Conservation (phyloP, 1,140 invertebrate genomes). For the Cydia strobilella region DNA sequence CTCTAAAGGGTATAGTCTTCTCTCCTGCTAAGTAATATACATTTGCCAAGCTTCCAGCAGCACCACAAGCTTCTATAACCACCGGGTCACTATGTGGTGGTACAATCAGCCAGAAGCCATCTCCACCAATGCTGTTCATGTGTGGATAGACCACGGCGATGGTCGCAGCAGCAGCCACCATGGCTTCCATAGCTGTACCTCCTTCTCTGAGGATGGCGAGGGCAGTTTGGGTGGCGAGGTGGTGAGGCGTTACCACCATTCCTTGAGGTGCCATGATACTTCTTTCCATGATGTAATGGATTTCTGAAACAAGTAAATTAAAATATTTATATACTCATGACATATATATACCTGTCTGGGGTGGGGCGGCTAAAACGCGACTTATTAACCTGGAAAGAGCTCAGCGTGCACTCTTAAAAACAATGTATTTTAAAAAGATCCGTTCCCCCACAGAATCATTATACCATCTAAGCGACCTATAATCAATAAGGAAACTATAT, state of each 20-base stretch:
- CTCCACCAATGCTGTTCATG: conserved; percentile 70
- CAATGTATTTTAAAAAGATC: no score
- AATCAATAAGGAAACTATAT: no score
- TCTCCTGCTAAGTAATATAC: conserved; percentile 51
- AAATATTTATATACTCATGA: no score
- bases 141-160: conserved; percentile 69
- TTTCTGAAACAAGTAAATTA: conserved; percentile 19
- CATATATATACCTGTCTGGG: no score
- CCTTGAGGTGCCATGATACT: conserved; percentile 55
- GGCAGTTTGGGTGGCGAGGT: conserved; percentile 66
- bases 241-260: conserved; percentile 74
- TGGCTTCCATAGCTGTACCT: conserved; percentile 70
- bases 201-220: conserved; percentile 63
- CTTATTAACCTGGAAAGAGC: no score
- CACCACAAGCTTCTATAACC: conserved; percentile 66
- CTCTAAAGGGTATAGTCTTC: conserved; percentile 55
- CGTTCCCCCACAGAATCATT: no score
- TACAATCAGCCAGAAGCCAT: conserved; percentile 69
- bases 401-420: no score
- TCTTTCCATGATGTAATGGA: conserved; percentile 47
- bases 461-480: no score
- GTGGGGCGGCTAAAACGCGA: no score
- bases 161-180: conserved; percentile 67
- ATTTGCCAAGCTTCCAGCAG: conserved; percentile 61
- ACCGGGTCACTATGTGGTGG: conserved; percentile 63